Evolutionary conservation across 2,888 invertebrate genomes (phyloP), one percentile per base, ranked within the genome.

Genomic region (Cyrtodaria siliqua): DNA sequence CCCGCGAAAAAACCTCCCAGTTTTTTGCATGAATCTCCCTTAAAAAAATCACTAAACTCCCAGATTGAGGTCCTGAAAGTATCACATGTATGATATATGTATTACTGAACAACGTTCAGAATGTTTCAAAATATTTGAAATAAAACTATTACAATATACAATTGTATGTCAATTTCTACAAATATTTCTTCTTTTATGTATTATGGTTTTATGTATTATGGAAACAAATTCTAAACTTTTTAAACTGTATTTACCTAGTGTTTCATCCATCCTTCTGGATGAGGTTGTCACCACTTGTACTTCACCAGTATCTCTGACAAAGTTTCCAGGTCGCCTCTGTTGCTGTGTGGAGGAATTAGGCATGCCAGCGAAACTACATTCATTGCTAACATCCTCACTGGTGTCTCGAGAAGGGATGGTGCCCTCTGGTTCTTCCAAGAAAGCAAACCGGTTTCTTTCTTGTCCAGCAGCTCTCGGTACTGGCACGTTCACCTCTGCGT

Each of bases 401-500:
- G 24, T 55, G 16, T 53, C 53, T 18, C 9, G 38, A 18, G 38
- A 27, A 20, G 26, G 18, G 2, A 27, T 42, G 9, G 6, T 27
- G 8, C 55, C 33, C 20, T 20, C 24, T 23, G 24, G 18, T 6
- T 4, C 20, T 14, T 64, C 57, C 20, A 60, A 29, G 26, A 33
- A 18, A 9, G 42, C 29, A 27, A 53, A 8, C 6, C 23, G 24
- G 33, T 33, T 27, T 1, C 44, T 27, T 24, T 42, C 64, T 47
- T 53, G 52, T 26, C 60, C 72, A 33, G 20, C 14, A n/a, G 23
- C 33, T 9, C 29, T 42, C 2, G 47, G 47, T 8, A 71, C 55
- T 20, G 71, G 68, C 12, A 72, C 56, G 55, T 79, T 79, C 4
- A 64, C 61, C 8, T 68, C 68, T 9, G 50, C 29, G 44, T 75